Evolutionary conservation across 2,888 invertebrate genomes (phyloP).

Genomic region (Hyalella azteca): DNA sequence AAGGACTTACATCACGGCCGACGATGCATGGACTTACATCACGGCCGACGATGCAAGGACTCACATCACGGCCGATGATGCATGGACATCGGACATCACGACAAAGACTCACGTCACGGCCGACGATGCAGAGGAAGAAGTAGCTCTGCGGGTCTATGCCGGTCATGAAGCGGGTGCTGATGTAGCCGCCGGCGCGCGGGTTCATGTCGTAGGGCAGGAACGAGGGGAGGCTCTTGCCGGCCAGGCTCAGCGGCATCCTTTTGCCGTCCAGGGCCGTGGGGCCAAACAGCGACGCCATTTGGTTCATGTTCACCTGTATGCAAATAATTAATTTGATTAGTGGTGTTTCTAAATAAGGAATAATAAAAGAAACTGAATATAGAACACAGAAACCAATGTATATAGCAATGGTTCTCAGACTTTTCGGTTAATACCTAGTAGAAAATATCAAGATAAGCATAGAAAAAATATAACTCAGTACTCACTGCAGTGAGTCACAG

Average conservation of each 20-base stretch:
- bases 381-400: too few relatives aligned
- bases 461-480: too few relatives aligned
- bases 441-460: too few relatives aligned
- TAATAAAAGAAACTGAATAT: too few relatives aligned
- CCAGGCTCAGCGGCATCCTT: conserved; percentile 92
- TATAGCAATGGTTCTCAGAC: too few relatives aligned
- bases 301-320: conserved; percentile 85
- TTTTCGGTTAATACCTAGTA: too few relatives aligned
- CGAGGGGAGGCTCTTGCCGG: conserved; percentile 86
- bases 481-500: too few relatives aligned
- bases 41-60: not conserved
- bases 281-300: conserved; percentile 95
- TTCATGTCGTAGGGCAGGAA: conserved; percentile 86
- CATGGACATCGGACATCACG: too few relatives aligned
- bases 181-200: conserved; percentile 94
- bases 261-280: conserved; percentile 99
- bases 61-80: not conserved
- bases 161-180: conserved; percentile 95
- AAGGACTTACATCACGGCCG: not conserved
- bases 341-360: too few relatives aligned
- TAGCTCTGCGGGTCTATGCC: conserved; percentile 98
- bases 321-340: too few relatives aligned
- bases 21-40: not conserved
- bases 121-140: conserved; percentile 99
- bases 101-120: conserved; percentile 85